A percentile compares a stretch with the other conserved stretches of the same genome.
phyloP scores from a whole-genome alignment of 2,113 vertebrate genomes.

The Lucifuga dentata region DNA sequence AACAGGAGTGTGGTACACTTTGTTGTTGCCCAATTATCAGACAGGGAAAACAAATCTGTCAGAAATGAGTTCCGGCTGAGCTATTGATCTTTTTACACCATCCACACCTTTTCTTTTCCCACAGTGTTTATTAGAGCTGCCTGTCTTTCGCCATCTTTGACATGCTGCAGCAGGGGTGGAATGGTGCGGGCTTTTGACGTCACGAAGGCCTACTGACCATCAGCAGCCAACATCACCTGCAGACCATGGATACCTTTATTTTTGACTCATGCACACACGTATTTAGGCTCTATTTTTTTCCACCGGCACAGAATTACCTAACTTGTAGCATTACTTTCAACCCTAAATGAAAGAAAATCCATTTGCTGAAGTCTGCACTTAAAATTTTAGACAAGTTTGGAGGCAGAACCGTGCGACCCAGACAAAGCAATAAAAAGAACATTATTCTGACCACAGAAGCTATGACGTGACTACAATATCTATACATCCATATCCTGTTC shows the following conservation, averaged over 20 bases:
- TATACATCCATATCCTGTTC: no score
- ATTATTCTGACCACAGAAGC: no score
- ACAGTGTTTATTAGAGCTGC: conserved; percentile 26
- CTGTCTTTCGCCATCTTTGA: conserved; percentile 4
- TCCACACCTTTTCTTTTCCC: conserved; percentile 32
- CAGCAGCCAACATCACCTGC: not conserved
- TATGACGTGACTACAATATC: no score
- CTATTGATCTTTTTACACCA: conserved; percentile 71
- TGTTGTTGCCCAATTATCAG: conserved; percentile 62
- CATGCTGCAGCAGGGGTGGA: conserved; percentile 27
- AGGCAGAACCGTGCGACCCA: no score
- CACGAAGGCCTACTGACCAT: conserved; percentile 5
- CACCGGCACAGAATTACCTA: conserved; percentile 11
- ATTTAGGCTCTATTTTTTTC: conserved; percentile 7
- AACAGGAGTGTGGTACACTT: conserved; percentile 27
- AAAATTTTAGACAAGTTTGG: no score
- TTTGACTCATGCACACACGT: not conserved
- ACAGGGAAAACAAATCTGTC: conserved; percentile 55
- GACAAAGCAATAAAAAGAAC: no score
- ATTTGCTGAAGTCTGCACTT: no score
- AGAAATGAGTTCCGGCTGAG: conserved; percentile 49
- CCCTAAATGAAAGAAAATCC: no score
- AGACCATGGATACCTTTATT: not conserved
- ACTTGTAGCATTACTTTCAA: no score
- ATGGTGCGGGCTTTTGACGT: conserved; percentile 5